phyloP scores from a whole-genome alignment of 1,140 invertebrate species.

The Magallana gigas region DNA sequence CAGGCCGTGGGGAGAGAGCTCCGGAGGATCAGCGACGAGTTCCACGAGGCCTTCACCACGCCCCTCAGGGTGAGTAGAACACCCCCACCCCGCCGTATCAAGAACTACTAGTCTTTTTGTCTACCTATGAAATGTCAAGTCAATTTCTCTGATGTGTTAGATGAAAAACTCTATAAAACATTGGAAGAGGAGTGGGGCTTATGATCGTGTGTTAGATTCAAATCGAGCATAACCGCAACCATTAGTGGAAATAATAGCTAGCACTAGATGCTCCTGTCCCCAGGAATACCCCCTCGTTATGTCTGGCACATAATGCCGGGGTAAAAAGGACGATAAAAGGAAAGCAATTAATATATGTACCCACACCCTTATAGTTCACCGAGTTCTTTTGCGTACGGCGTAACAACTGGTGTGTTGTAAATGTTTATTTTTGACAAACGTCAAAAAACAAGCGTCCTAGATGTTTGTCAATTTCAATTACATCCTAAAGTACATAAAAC shows the following conservation, averaged over 20 bases:
- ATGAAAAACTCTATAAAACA: background rate
- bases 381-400: constrained; percentile 11
- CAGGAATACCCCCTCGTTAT: background rate
- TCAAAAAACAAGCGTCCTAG: background rate
- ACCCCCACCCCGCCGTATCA: no score
- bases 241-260: background rate
- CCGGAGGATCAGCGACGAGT: constrained; percentile 51
- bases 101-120: no score
- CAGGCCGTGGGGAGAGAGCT: constrained; percentile 47
- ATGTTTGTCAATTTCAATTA: background rate
- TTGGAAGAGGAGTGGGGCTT: no score
- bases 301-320: background rate
- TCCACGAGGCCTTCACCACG: constrained; percentile 43
- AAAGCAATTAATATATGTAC: no score
- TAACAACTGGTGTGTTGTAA: background rate
- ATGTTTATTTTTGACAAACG: background rate
- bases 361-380: background rate
- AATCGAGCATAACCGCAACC: background rate
- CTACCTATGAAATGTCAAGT: background rate
- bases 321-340: no score
- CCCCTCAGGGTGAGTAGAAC: constrained; percentile 1
- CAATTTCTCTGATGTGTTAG: background rate
- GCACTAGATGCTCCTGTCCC: background rate
- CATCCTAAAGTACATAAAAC: constrained; percentile 32
- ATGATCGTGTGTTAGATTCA: background rate